Evolutionary conservation across 1,140 invertebrate species (phyloP).

Genomic region (Cydia strobilella): DNA sequence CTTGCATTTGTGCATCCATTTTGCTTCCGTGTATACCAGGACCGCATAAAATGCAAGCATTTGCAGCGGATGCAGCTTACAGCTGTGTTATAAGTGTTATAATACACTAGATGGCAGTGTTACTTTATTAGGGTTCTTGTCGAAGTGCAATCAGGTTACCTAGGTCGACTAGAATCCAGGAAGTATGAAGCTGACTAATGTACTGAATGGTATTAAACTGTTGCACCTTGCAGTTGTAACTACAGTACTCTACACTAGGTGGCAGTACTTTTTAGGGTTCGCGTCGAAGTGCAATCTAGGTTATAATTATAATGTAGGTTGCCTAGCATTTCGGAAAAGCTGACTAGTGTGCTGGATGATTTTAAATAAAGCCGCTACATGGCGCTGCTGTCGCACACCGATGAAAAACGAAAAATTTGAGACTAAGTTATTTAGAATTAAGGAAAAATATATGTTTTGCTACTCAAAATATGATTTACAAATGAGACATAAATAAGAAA

Average conservation of each 20-base stretch:
- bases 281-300: background rate
- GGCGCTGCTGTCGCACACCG: background rate
- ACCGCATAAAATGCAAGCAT: background rate
- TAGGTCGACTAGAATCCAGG: too few species aligned
- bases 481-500: too few species aligned
- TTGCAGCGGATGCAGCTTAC: background rate
- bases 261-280: constrained; percentile 1
- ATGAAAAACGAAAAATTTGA: too few species aligned
- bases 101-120: too few species aligned
- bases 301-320: background rate
- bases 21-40: constrained; percentile 6
- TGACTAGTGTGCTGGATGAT: background rate
- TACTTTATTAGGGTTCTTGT: too few species aligned
- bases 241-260: background rate
- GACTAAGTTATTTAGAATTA: too few species aligned
- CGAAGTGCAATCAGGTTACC: too few species aligned
- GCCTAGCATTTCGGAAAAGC: background rate
- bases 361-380: background rate
- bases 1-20: constrained; percentile 17
- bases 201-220: too few species aligned
- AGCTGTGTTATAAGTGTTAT: too few species aligned
- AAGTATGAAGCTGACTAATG: too few species aligned
- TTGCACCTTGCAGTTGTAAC: background rate
- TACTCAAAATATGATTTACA: too few species aligned
- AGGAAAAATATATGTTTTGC: too few species aligned